Base-by-base conservation (phyloP, 2,888 invertebrate genomes). In the Agapostemon virescens region DNA sequence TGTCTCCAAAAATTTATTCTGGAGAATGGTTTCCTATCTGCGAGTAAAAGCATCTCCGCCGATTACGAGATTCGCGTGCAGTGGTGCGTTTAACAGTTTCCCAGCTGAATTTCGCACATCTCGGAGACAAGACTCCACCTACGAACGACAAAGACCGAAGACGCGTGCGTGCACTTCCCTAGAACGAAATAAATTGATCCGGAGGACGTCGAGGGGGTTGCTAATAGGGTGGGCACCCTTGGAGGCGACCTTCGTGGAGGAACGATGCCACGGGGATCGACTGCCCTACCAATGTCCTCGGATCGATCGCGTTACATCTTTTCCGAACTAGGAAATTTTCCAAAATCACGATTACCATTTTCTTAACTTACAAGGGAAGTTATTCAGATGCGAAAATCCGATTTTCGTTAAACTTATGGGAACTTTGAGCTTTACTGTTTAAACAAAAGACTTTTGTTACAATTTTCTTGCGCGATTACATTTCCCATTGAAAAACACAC, bases 181-280 rank as follows among this genome's bases (percentile, higher is more conserved):
- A 55, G 30, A 23, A n/a, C 20, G 36, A 55, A 76, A 76, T 73
- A 73, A 33, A 76, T 73, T 66, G 64, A 66, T 66, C 38, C 55
- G 55, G 55, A 55, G 55, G 55, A 55, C 26, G 26, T 17, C 26
- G 55, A 26, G 55, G 55, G 55, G 15, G 26, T 26, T 55, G 26
- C 15, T 26, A 55, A 55, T 55, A 2, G 55, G 55, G 55, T 55
- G 55, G 26, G 26, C 55, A 55, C 55, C 55, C 55, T 26, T 55
- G 55, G 26, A 17, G 26, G 55, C 33, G 33, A 63, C 63, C 63
- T 36, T 63, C 33, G 63, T 17, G 7, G 58, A 58, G 1, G n/a
- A 36, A 63, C 63, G 30, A 26, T 33, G 61, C 33, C 33, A 55
- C 26, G 7, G 26, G 26, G 26, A 26, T 26, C 26, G 55, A 26